phyloP scores from a whole-genome alignment of 2,888 invertebrate species.

The Schrankia costaestrigalis region DNA sequence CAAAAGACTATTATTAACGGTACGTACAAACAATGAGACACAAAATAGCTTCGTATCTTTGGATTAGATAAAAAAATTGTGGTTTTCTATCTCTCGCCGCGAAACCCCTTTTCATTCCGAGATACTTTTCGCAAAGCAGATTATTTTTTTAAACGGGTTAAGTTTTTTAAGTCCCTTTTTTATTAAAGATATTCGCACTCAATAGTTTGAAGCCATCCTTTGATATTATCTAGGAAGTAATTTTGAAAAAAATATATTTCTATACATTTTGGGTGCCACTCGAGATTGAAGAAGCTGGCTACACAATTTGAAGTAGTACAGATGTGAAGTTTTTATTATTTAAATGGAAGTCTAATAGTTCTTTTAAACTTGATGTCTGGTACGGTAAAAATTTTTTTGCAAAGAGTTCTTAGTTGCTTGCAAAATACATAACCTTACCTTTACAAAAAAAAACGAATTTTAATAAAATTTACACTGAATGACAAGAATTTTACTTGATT shows the following conservation, averaged over 20 bases:
- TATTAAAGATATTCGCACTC: slow-evolving; percentile 29
- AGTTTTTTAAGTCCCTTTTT: slow-evolving; percentile 47
- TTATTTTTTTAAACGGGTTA: slow-evolving; percentile 68
- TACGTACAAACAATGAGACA: slow-evolving; percentile 28
- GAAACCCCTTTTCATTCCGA: slow-evolving; percentile 54
- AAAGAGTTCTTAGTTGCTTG: too few species aligned
- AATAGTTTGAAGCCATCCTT: slow-evolving; percentile 19
- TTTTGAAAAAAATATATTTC: slow-evolving; percentile 17
- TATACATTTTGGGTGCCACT: slow-evolving; percentile 22
- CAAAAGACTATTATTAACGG: slow-evolving; percentile 21
- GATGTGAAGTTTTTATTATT: slow-evolving; percentile 23
- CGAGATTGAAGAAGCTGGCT: slow-evolving; percentile 25
- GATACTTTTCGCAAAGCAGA: slow-evolving; percentile 67
- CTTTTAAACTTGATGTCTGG: too few species aligned
- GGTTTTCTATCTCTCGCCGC: slow-evolving; percentile 52
- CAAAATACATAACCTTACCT: too few species aligned
- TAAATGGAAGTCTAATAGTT: background rate
- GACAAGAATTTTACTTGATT: background rate
- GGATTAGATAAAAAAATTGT: slow-evolving; percentile 59
- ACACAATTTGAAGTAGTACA: slow-evolving; percentile 32
- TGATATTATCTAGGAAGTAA: slow-evolving; percentile 30
- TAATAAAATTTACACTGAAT: too few species aligned
- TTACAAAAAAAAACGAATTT: too few species aligned
- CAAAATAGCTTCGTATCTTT: slow-evolving; percentile 37
- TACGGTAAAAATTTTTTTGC: too few species aligned